Base-by-base conservation (phyloP, 2,797 vertebrate species). In the Xenentodon cancila region DNA sequence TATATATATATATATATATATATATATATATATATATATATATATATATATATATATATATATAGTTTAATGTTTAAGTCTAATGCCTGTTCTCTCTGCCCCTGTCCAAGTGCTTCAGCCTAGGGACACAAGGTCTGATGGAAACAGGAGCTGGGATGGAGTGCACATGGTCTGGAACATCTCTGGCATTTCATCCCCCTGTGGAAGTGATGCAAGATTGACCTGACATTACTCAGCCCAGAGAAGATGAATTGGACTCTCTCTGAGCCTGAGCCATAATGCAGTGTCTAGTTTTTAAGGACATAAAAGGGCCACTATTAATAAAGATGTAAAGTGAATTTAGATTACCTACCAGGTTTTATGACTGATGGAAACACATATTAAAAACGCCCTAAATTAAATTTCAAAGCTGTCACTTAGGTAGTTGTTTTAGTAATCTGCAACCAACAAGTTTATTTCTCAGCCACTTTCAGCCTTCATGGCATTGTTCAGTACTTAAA, bases 131-230 rank as follows among this genome's bases (percentile, higher is more conserved):
- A 46, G 79, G 75, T 75, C 71, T 78, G 74, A 77, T 75, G 68
- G 68, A 84, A 81, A 72, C 17, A 6, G 71, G 68, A 77, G 68
- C 75, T 9, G 62, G 83, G 84, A 78, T 72, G 65, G 59, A 64
- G 78, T 64, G 68, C 80, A 81, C 75, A 48, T 69, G 80, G 69
- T 81, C 79, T 68, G 76, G 80, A 87, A 85, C 78, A 78, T 79
- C 79, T 73, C 61, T 84, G 80, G 81, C 84, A 87, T 88, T 89
- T 84, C 77, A 80, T 84, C 77, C 71, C 75, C 74, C 64, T 61
- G 57, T 76, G 86, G 75, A 87, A 75, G 74, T 71, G 87, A 87
- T 86, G 84, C 77, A 81, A 82, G 47, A 1, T 20, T 56, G 59
- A 61, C 64, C 68, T 75, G 81, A 84, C 77, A 77, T 84, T 76